These are phyloP conservation scores for Nomia melanderi DNA, from an alignment of 1,140 invertebrate genomes.

Conservation along the genomic window DNA sequence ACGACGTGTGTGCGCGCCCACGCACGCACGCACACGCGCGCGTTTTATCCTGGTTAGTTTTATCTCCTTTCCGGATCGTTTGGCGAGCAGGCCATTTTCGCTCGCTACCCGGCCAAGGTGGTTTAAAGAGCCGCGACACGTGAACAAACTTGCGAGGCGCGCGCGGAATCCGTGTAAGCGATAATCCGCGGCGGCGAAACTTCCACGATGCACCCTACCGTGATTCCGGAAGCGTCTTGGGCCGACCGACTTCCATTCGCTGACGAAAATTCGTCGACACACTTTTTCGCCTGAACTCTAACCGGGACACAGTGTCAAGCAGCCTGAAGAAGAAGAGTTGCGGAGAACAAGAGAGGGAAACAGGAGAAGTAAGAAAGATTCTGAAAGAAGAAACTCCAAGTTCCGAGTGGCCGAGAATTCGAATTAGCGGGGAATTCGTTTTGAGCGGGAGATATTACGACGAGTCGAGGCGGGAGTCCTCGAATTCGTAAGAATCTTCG, in stretches of 20 bases:
- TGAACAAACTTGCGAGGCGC: background rate
- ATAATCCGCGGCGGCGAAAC: constrained; percentile 28
- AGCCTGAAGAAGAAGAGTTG: too few species aligned
- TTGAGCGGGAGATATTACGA: too few species aligned
- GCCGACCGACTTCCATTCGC: constrained; percentile 1
- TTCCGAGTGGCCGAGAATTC: background rate
- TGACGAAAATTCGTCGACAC: constrained; percentile 10
- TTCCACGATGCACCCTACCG: background rate
- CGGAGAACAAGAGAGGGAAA: background rate
- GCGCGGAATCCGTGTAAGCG: constrained; percentile 2
- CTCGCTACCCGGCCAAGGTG: background rate
- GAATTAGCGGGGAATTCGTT: background rate
- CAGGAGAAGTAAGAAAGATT: background rate
- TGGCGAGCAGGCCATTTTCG: constrained; percentile 5
- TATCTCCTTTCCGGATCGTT: constrained; percentile 18
- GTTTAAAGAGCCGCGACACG: background rate
- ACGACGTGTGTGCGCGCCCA: too few species aligned
- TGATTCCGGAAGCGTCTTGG: constrained; percentile 2
- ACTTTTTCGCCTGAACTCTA: background rate
- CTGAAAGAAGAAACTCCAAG: background rate
- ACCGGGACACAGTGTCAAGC: background rate
- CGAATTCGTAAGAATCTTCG: too few species aligned
- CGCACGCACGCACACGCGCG: too few species aligned
- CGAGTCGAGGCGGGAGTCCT: too few species aligned
- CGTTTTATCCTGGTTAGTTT: background rate